These are phyloP conservation scores for Hymenopus coronatus DNA, from an alignment of 2,888 invertebrate species.

Conservation along the genomic window DNA sequence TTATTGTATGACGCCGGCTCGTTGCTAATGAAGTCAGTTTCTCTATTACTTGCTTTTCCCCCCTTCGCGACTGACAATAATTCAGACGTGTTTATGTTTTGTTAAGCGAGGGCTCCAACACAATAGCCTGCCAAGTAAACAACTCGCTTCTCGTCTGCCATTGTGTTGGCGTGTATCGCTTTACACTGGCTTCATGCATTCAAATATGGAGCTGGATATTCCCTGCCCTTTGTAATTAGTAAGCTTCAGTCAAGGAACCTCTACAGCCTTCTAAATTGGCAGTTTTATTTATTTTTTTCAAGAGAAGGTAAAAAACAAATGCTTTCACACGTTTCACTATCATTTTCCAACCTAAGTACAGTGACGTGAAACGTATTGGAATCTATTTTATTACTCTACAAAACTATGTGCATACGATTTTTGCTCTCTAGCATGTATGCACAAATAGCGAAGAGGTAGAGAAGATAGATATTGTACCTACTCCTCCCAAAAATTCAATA, in stretches of 20 bases:
- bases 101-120: neutral
- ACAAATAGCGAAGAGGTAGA: no score
- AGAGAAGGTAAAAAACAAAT: no score
- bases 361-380: no score
- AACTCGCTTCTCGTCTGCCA: neutral
- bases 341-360: no score
- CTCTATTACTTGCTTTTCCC: neutral
- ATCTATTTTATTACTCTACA: no score
- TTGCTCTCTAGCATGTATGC: no score
- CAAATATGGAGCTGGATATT: neutral
- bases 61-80: neutral
- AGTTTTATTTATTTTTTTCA: no score
- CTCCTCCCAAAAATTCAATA: no score
- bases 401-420: no score
- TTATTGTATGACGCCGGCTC: neutral
- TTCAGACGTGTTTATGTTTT: slow-evolving; percentile 2
- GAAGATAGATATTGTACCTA: no score
- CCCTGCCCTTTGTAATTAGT: neutral
- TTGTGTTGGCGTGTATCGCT: neutral
- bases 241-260: neutral
- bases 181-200: neutral
- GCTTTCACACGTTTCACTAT: no score
- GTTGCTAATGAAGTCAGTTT: slow-evolving; percentile 7
- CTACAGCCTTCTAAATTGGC: no score
- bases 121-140: neutral